Evolutionary conservation across 2,888 invertebrate species (phyloP).

Genomic region (Platycnemis pennipes): DNA sequence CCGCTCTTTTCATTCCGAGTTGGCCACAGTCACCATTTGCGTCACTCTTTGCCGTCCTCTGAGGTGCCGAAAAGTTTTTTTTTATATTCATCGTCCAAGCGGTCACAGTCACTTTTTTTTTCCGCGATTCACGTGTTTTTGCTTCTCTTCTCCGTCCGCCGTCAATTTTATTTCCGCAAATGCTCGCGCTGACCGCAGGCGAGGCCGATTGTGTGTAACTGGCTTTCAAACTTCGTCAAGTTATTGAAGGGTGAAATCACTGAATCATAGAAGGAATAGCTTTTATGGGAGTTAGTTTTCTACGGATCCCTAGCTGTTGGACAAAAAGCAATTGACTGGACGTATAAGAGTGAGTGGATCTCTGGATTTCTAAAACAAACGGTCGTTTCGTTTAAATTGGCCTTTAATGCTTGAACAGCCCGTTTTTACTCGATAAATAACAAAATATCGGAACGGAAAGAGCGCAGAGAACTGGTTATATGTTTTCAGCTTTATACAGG

Average conservation of each 20-base stretch:
- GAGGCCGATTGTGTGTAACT: slow-evolving; percentile 54
- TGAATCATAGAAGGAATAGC: slow-evolving; percentile 12
- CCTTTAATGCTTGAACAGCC: too few relatives aligned
- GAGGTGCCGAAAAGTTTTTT: slow-evolving; percentile 21
- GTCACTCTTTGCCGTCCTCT: neutral
- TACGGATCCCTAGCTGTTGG: neutral
- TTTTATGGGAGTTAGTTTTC: neutral
- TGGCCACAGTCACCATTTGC: neutral
- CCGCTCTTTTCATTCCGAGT: slow-evolving; percentile 8
- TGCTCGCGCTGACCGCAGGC: slow-evolving; percentile 41
- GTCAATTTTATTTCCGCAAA: slow-evolving; percentile 66
- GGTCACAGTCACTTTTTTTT: neutral
- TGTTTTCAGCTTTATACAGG: too few relatives aligned
- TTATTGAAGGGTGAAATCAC: slow-evolving; percentile 61
- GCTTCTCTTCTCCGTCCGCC: neutral
- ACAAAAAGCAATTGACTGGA: neutral
- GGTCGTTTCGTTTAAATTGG: neutral
- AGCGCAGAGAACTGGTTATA: too few relatives aligned
- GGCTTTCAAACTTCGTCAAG: slow-evolving; percentile 51
- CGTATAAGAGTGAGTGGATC: neutral
- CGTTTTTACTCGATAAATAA: too few relatives aligned
- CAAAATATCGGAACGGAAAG: too few relatives aligned
- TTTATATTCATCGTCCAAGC: neutral
- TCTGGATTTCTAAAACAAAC: neutral
- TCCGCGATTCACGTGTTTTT: neutral